Percentiles rank a stretch among this genome's conserved stretches.
Evolutionary conservation across 2,797 vertebrate species (phyloP).

Genomic region (Alauda arvensis): DNA sequence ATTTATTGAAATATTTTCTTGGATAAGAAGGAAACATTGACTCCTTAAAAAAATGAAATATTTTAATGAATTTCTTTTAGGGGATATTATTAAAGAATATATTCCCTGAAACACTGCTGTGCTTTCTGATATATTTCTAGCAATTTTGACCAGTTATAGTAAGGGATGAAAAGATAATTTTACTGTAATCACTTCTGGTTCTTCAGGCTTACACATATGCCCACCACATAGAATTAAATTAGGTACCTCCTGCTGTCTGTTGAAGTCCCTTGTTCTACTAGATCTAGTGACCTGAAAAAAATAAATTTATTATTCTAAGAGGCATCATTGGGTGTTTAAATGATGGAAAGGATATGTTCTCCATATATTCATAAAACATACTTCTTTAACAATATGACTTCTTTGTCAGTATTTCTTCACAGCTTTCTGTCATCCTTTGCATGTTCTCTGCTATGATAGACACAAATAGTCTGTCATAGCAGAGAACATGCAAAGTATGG

Average conservation of each 20-base stretch:
- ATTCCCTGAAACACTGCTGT: neutral
- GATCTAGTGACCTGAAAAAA: neutral
- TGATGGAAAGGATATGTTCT: neutral
- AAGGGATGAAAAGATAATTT: neutral
- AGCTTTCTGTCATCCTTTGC: neutral
- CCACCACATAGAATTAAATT: neutral
- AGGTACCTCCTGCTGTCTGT: neutral
- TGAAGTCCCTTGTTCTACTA: neutral
- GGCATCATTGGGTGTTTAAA: neutral
- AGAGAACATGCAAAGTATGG: neutral
- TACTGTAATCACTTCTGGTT: neutral
- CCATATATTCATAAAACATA: neutral
- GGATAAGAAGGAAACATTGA: neutral
- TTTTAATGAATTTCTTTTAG: neutral
- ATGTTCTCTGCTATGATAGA: no score
- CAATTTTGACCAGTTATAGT: neutral
- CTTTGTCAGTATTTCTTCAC: neutral
- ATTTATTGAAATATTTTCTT: constrained; percentile 14
- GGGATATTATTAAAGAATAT: neutral
- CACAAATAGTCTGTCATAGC: neutral
- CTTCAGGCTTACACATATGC: rapidly evolving
- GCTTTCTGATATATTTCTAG: neutral
- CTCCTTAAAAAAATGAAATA: neutral
- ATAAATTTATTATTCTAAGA: neutral
- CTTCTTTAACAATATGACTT: neutral